Conservation (phyloP, 2,888 invertebrate species). For the Serrognathus titanus region DNA sequence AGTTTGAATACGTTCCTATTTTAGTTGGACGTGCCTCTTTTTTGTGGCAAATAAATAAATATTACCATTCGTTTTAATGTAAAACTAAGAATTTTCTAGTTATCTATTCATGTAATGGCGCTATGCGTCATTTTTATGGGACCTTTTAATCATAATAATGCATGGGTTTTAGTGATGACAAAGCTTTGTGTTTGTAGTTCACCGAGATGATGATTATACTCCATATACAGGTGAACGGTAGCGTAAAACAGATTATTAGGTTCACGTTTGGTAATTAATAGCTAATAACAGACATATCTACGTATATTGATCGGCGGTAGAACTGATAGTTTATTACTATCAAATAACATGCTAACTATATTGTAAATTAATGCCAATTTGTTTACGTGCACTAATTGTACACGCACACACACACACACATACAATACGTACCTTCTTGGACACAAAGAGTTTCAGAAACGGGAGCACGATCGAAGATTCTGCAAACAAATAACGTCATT, state of each 20-base stretch:
- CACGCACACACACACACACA: no score
- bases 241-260: background rate
- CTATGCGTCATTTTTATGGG: background rate
- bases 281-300: background rate
- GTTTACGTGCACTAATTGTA: no score
- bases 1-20: no score
- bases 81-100: background rate
- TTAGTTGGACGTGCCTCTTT: no score
- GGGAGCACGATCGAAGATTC: no score
- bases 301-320: background rate
- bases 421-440: no score
- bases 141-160: conserved; percentile 4
- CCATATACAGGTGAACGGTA: background rate
- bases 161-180: background rate
- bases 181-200: background rate
- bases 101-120: background rate
- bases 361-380: background rate
- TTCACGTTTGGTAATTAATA: background rate
- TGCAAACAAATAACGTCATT: no score
- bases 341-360: background rate
- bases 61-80: no score
- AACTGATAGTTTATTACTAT: background rate
- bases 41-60: no score
- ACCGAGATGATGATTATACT: background rate
- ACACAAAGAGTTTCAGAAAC: no score